These are phyloP conservation scores for Meiosimyza platycephala DNA, from an alignment of 2,888 invertebrate genomes.

Conservation along the genomic window DNA sequence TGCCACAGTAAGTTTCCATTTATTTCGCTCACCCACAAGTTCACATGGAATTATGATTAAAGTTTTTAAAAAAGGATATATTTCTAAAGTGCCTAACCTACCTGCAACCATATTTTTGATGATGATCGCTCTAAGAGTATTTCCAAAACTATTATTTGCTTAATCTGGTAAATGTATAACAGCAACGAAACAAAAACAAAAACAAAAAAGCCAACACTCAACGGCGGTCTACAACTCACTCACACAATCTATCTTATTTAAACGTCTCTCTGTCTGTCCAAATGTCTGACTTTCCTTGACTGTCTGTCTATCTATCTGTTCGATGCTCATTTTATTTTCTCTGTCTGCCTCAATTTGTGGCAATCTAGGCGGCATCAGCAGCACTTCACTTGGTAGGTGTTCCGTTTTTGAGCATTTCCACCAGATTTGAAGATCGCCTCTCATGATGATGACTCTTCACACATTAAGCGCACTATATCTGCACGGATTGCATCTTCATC, in stretches of 20 bases:
- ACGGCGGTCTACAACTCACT: conserved; percentile 4
- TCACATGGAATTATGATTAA: too few relatives aligned
- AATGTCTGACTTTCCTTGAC: background rate
- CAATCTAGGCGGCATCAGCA: background rate
- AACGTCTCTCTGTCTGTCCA: conserved; percentile 3
- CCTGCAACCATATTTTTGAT: background rate
- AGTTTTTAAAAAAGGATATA: too few relatives aligned
- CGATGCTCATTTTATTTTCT: conserved; percentile 11
- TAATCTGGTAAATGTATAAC: conserved; percentile 41
- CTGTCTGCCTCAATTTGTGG: conserved; percentile 9
- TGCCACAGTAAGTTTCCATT: too few relatives aligned
- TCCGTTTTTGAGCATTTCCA: conserved; percentile 22
- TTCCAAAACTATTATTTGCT: conserved; percentile 53
- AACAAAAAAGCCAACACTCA: conserved; percentile 1
- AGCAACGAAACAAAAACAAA: background rate
- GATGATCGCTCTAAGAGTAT: conserved; percentile 49
- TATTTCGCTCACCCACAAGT: too few relatives aligned
- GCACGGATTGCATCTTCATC: conserved; percentile 32
- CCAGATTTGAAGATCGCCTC: conserved; percentile 7
- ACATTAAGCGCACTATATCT: conserved; percentile 38
- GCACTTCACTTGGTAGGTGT: conserved; percentile 8
- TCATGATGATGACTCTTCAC: conserved; percentile 34
- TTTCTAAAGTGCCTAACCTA: too few relatives aligned
- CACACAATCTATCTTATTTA: background rate
- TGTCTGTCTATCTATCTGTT: conserved; percentile 10